Percentiles rank a stretch among this genome's conserved stretches.
phyloP scores from a whole-genome alignment of 2,888 invertebrate species.

The Tromatobia lineatoria region DNA sequence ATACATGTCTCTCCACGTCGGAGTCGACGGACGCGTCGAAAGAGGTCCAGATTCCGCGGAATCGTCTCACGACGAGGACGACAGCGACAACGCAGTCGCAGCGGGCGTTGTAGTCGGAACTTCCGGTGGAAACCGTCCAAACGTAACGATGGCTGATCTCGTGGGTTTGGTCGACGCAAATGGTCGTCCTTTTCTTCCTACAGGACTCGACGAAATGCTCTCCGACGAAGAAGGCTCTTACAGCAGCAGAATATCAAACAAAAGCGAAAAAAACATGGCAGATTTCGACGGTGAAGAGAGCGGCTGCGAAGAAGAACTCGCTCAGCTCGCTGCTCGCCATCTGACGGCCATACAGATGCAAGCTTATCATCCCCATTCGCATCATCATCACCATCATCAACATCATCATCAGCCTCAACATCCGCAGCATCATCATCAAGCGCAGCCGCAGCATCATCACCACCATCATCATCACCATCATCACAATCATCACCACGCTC shows the following conservation, averaged over 20 bases:
- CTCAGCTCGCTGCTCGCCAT: constrained; percentile 90
- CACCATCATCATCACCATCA: constrained; percentile 71
- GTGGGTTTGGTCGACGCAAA: constrained; percentile 84
- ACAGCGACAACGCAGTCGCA: constrained; percentile 77
- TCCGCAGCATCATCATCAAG: constrained; percentile 59
- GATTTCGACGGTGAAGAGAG: constrained; percentile 97
- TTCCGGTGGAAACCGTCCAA: constrained; percentile 78
- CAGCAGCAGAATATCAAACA: constrained; percentile 96
- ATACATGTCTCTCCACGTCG: constrained; percentile 66
- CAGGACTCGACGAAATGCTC: constrained; percentile 82
- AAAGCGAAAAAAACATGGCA: constrained; percentile 97
- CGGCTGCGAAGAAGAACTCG: constrained; percentile 94
- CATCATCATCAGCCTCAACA: constrained; percentile 67
- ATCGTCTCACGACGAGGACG: constrained; percentile 83
- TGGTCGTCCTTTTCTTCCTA: constrained; percentile 80
- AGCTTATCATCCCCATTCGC: constrained; percentile 83
- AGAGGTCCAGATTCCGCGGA: constrained; percentile 81
- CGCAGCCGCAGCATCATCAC: constrained; percentile 68
- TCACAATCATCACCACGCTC: constrained; percentile 65
- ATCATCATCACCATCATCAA: constrained; percentile 74
- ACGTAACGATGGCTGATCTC: constrained; percentile 85
- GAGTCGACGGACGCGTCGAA: constrained; percentile 69
- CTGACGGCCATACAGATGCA: constrained; percentile 84
- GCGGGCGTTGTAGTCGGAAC: constrained; percentile 78
- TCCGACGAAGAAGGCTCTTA: constrained; percentile 90